These are phyloP conservation scores for Leptoclinus maculatus DNA, from an alignment of 2,797 vertebrate species.

Conservation along the genomic window DNA sequence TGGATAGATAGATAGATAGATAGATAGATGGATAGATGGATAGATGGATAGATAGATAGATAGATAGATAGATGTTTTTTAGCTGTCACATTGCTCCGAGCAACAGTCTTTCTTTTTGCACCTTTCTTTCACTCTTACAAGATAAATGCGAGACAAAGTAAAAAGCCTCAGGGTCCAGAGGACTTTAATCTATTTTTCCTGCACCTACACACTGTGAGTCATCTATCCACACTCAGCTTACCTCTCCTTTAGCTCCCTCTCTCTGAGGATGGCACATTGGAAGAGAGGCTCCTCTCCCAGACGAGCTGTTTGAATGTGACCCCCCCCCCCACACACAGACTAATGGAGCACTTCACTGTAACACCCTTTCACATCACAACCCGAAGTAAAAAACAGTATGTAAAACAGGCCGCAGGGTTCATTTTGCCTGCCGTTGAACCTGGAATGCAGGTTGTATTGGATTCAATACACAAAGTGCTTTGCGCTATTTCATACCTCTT, in stretches of 20 bases:
- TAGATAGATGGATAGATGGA: slow-evolving; percentile 12
- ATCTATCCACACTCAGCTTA: slow-evolving; percentile 64
- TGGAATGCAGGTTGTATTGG: slow-evolving; percentile 29
- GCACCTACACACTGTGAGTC: slow-evolving; percentile 78
- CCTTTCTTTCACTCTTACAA: slow-evolving; percentile 32
- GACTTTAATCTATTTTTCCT: slow-evolving; percentile 68
- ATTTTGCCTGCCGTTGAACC: slow-evolving; percentile 3
- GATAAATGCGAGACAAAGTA: slow-evolving; percentile 46
- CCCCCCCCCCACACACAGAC: slow-evolving; percentile 21
- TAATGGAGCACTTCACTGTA: slow-evolving; percentile 56
- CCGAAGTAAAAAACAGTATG: slow-evolving; percentile 42
- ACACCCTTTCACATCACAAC: slow-evolving; percentile 43
- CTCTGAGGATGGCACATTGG: slow-evolving; percentile 46
- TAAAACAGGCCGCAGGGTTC: slow-evolving; percentile 38
- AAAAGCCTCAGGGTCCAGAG: slow-evolving; percentile 64
- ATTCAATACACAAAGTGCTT: slow-evolving; percentile 7
- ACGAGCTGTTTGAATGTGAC: slow-evolving; percentile 60
- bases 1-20: background rate
- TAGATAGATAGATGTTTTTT: slow-evolving; percentile 5
- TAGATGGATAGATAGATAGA: slow-evolving; percentile 19
- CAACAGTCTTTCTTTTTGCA: slow-evolving; percentile 26
- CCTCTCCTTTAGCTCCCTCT: slow-evolving; percentile 56
- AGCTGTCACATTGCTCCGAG: slow-evolving; percentile 5
- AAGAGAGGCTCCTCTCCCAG: slow-evolving; percentile 54
- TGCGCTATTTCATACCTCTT: background rate